phyloP scores from a whole-genome alignment of 1,140 invertebrate species.

The Drosophila azteca region DNA sequence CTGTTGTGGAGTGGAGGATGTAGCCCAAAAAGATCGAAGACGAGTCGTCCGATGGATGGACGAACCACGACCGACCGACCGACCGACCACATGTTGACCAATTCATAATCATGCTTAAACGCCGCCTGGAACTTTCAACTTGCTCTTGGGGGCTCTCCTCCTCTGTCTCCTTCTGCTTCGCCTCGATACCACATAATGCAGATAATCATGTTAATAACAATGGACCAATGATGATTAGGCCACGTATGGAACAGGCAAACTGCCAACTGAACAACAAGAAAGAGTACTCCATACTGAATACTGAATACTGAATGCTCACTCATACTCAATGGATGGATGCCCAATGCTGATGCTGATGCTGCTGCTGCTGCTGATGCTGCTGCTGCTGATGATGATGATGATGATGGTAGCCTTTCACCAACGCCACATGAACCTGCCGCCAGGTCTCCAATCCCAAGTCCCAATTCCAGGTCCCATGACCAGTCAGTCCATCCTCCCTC shows the following conservation, averaged over 20 bases:
- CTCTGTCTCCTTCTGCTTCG: no score
- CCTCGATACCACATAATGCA: slow-evolving; percentile 62
- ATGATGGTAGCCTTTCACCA: slow-evolving; percentile 80
- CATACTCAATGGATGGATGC: slow-evolving; percentile 30
- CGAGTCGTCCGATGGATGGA: neutral
- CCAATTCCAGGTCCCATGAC: slow-evolving; percentile 11
- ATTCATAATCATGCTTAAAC: slow-evolving; percentile 82
- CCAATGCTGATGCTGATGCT: slow-evolving; percentile 55
- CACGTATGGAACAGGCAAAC: slow-evolving; percentile 5
- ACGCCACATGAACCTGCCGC: slow-evolving; percentile 73
- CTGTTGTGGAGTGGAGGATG: slow-evolving; percentile 1
- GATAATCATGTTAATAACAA: slow-evolving; percentile 82
- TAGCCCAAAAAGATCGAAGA: slow-evolving; percentile 2
- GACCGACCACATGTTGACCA: slow-evolving; percentile 70
- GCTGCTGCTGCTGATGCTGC: no score
- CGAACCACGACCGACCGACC: no score
- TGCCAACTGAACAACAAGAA: no score
- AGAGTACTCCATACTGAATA: no score
- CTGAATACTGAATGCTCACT: no score
- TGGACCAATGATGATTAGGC: slow-evolving; percentile 79
- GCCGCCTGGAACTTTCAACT: slow-evolving; percentile 80
- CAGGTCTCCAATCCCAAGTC: slow-evolving; percentile 22
- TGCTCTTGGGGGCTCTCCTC: slow-evolving; percentile 59
- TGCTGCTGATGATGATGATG: slow-evolving; percentile 3
- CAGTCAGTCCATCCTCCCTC: slow-evolving; percentile 22